Base-by-base conservation (phyloP, 2,113 vertebrate genomes). In the Salvelinus alpinus region DNA sequence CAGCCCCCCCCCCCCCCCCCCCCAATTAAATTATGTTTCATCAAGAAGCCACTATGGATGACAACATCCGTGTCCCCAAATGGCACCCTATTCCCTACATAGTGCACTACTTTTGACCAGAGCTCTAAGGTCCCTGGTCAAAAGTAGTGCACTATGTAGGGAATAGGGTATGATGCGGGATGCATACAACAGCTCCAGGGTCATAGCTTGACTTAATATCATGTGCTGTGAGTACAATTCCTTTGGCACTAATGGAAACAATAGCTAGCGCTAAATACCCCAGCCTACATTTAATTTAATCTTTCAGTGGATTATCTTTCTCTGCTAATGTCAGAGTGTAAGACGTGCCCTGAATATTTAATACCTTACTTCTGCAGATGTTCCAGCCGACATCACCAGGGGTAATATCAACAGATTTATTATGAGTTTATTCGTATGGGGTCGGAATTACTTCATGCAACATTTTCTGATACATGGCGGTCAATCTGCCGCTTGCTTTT, bases 281-380 rank as follows among this genome's bases (percentile, higher is more conserved):
- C 82, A 82, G 86, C 87, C 88, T 88, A 91, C 89, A 90, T 93
- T 91, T 91, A 86, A 91, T 92, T 92, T 93, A 90, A 93, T 92
- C 90, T 90, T 76, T 75, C 72, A 80, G 76, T 81, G 91, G 92
- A 93, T 94, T 94, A 93, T 84, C 82, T 78, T 88, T 84, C 78
- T 48, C 72, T 38, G 87, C 82, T 91, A 89, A 93, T 92, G 90
- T 91, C 87, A 74, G 73, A 80, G 82, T 73, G 78, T 80, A 88
- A 82, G 81, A 89, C 78, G 79, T 72, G 82, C 29, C 84, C 71
- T 86, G 89, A 92, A 91, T 90, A 92, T 91, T 91, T 91, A 92
- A 93, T 88, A 91, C 87, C 76, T 88, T 84, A 90, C 82, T 88
- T 82, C 76, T 85, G 86, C 90, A 92, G 90, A 93, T 92, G 92